These are phyloP conservation scores for Patella caerulea DNA, from an alignment of 2,888 invertebrate genomes.

Conservation along the genomic window DNA sequence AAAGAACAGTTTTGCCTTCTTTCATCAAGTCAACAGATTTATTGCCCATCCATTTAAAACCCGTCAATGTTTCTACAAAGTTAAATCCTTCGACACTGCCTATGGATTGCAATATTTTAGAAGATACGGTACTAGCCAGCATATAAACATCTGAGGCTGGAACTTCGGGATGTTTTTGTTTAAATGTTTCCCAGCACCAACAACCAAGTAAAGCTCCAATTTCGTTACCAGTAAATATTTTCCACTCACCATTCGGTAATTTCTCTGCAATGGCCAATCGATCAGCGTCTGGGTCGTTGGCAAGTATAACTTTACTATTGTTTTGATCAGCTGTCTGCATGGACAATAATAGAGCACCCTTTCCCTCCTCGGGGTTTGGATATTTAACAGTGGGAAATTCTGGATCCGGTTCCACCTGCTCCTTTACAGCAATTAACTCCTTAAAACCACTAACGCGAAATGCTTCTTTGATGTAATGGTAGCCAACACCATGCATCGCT, in stretches of 20 bases:
- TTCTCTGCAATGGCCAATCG: conserved; percentile 93
- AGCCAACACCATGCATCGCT: conserved; percentile 98
- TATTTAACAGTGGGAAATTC: conserved; percentile 97
- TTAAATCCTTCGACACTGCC: conserved; percentile 84
- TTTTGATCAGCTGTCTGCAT: conserved; percentile 83
- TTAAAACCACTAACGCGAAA: conserved; percentile 82
- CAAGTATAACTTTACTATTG: conserved; percentile 84
- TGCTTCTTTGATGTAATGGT: conserved; percentile 82
- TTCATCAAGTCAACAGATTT: conserved; percentile 81
- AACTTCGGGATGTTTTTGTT: conserved; percentile 46
- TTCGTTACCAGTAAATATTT: conserved; percentile 95
- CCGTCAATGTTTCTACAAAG: conserved; percentile 91
- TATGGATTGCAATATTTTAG: conserved; percentile 90
- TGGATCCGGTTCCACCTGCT: conserved; percentile 87
- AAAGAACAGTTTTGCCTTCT: conserved; percentile 84
- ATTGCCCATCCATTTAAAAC: conserved; percentile 99
- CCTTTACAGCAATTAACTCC: conserved; percentile 70
- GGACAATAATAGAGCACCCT: conserved; percentile 82
- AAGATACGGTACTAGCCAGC: conserved; percentile 95
- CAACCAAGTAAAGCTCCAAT: conserved; percentile 93
- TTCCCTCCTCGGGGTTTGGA: conserved; percentile 98
- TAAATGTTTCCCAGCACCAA: conserved; percentile 81
- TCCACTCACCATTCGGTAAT: conserved; percentile 81
- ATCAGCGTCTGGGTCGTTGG: conserved; percentile 99
- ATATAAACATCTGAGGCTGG: conserved; percentile 80